Evolutionary conservation across 2,888 invertebrate genomes (phyloP).

Genomic region (Serripes groenlandicus): DNA sequence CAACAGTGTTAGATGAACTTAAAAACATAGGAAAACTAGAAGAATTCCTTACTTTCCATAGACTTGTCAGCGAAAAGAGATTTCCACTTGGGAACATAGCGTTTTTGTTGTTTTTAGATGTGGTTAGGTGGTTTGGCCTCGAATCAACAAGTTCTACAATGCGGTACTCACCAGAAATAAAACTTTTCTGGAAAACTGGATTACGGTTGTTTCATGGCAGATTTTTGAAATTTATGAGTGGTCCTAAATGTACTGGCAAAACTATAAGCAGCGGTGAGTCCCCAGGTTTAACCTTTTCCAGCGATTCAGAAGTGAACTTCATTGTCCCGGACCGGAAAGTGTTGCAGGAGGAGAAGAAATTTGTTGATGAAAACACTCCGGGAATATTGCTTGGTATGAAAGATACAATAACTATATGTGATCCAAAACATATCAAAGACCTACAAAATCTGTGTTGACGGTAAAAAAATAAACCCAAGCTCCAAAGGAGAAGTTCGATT

Average conservation of each 20-base stretch:
- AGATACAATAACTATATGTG: too few species aligned
- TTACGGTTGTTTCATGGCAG: conserved; percentile 43
- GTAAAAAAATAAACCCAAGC: conserved; percentile 53
- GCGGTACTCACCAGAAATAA: conserved; percentile 45
- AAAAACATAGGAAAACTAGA: conserved; percentile 35
- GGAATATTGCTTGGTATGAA: too few species aligned
- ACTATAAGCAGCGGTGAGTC: neutral
- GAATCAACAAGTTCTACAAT: conserved; percentile 25
- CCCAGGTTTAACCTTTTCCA: conserved; percentile 4
- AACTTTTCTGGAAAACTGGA: conserved; percentile 50
- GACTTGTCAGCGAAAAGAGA: conserved; percentile 4
- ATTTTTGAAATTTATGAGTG: conserved; percentile 51
- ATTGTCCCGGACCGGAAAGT: conserved; percentile 43
- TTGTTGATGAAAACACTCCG: conserved; percentile 26
- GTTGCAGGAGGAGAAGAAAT: conserved; percentile 25
- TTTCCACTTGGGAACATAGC: conserved; percentile 51
- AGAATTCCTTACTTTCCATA: conserved; percentile 17
- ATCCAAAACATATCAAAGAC: too few species aligned
- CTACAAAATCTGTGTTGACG: conserved; percentile 57
- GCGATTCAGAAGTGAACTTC: conserved; percentile 39
- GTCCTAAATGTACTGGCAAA: conserved; percentile 51
- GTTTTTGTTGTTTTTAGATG: conserved; percentile 55
- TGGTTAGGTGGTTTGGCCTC: conserved; percentile 47
- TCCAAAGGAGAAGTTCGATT: conserved; percentile 48
- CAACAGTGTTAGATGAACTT: too few species aligned